Percentiles rank a stretch among this genome's conserved stretches.
Conservation (phyloP, 2,113 vertebrate genomes). For the Apteryx owenii region DNA sequence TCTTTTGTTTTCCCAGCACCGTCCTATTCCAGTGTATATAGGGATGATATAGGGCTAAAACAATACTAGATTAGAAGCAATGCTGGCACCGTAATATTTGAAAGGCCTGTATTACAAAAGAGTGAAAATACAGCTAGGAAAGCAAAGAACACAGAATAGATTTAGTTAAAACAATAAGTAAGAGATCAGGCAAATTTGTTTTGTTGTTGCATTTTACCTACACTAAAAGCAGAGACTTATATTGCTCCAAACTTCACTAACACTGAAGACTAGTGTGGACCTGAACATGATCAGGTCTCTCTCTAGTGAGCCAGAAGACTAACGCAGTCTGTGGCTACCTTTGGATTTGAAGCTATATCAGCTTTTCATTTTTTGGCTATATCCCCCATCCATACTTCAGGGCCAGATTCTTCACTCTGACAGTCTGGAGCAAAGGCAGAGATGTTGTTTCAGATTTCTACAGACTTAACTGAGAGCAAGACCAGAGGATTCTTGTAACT, state of each 20-base stretch:
- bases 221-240: neutral
- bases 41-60: neutral
- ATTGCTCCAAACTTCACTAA: neutral
- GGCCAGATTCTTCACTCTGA: neutral
- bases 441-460: neutral
- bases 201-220: neutral
- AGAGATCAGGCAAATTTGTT: neutral
- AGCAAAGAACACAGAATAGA: neutral
- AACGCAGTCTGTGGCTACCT: neutral
- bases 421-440: neutral
- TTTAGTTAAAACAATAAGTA: neutral
- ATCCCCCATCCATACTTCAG: neutral
- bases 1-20: neutral
- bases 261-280: neutral
- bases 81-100: neutral
- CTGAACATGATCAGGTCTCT: neutral
- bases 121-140: neutral
- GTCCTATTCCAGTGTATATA: neutral
- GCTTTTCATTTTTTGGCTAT: neutral
- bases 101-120: neutral
- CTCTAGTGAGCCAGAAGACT: neutral
- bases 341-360: neutral
- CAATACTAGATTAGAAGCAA: neutral
- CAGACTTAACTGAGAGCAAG: neutral
- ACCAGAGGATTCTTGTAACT: neutral